Evolutionary conservation across 2,113 vertebrate species (phyloP).

Genomic region (Hyaena hyaena): DNA sequence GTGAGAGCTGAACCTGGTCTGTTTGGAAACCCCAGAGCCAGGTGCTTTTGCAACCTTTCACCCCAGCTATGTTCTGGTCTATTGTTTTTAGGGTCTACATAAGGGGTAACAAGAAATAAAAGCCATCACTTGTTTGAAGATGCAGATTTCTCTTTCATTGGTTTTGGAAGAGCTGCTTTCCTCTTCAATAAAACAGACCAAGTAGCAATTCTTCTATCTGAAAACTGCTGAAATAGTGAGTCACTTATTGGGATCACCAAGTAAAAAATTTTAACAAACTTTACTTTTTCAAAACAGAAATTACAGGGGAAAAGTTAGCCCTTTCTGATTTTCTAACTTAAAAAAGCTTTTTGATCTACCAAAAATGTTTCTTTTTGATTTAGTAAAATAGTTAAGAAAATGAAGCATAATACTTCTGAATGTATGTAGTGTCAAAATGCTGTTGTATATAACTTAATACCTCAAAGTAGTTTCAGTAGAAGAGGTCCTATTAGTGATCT

Average conservation of each 20-base stretch:
- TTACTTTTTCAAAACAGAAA: constrained; percentile 48
- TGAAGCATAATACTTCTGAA: background rate
- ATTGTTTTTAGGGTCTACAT: background rate
- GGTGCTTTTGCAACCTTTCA: background rate
- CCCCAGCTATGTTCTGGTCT: background rate
- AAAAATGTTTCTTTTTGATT: constrained; percentile 22
- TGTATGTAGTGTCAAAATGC: background rate
- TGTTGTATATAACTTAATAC: constrained; percentile 28
- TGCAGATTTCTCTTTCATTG: background rate
- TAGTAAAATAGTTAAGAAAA: constrained; percentile 30
- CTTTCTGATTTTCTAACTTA: constrained; percentile 35
- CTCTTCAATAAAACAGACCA: background rate
- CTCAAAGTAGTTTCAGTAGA: background rate
- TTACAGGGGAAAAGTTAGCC: background rate
- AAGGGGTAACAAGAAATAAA: constrained; percentile 1
- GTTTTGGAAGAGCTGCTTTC: constrained; percentile 7
- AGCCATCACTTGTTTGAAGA: background rate
- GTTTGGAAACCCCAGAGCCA: background rate
- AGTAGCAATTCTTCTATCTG: background rate
- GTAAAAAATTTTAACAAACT: background rate
- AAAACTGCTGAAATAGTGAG: background rate
- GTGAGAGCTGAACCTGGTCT: background rate
- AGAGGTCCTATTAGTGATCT: constrained; percentile 17
- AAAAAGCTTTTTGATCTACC: background rate
- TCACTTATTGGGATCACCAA: background rate